Base-by-base conservation (phyloP, 2,113 vertebrate genomes). In the Pipra filicauda region DNA sequence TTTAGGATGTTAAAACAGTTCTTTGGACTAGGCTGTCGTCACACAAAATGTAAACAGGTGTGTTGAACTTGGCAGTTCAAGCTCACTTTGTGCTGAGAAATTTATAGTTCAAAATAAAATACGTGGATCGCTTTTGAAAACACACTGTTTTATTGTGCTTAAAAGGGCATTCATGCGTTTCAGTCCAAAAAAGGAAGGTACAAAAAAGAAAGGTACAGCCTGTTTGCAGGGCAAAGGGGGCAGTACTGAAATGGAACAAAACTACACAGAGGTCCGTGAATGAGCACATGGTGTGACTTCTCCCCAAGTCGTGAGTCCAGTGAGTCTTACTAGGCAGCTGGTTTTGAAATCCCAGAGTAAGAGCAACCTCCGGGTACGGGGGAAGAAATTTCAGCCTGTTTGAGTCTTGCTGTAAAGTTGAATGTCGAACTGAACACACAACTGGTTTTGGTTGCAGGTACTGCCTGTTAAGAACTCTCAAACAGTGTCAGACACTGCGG, bases 401-500 rank as follows among this genome's bases (percentile, higher is more conserved):
- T 93, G 64, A 83, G 27, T 57, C 28, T 48, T 77, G 30, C 69
- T 89, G 0, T 46, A 8, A 62, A 73, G 18, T 10, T 72, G 51
- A 46, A 35, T 58, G 37, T 58, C 48, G 24, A 77, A 43, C 64
- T 93, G 59, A 94, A 24, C 41, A 10, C 30, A 23, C 9, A 49
- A 21, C 65, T 93, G 88, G 16, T 85, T 82, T 83, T 82, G 92
- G 12, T 77, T 74, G 90, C 95, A 99, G 99, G 97, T 99, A 99
- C 98, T 99, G 99, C 98, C 96, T 99, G 97, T 98, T 99, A 97
- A 98, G 99, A 98, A 99, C 99, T 69, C 95, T 99, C 95, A 99
- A 99, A 97, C 99, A 99, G 96, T 99, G 99, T 96, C 99, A 99
- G 98, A 98, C 98, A 91, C 98, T 99, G 98, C 99, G 99, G 93